phyloP scores from a whole-genome alignment of 2,888 invertebrate genomes.

The Hyposoter dolosus region DNA sequence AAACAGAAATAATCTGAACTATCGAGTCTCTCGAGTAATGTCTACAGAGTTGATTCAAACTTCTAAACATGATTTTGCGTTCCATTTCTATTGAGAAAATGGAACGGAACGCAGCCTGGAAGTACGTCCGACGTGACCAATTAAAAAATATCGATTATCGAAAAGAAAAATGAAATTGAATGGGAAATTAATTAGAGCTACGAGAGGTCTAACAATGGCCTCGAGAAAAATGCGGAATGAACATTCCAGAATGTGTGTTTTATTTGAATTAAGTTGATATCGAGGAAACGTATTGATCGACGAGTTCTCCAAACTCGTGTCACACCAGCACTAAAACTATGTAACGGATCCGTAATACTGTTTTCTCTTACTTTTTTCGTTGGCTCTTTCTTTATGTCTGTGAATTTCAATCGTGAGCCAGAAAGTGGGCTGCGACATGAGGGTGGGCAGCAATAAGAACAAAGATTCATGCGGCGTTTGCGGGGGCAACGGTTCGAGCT shows the following conservation, averaged over 20 bases:
- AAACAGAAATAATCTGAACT: too few relatives aligned
- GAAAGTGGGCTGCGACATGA: conserved; percentile 96
- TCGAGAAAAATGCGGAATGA: neutral
- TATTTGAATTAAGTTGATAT: conserved; percentile 11
- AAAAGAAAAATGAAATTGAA: neutral
- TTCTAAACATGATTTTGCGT: neutral
- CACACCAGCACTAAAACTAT: conserved; percentile 10
- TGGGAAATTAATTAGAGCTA: neutral
- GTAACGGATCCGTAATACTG: conserved; percentile 12
- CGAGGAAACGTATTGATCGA: neutral
- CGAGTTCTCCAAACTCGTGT: neutral
- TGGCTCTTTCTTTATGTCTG: conserved; percentile 18
- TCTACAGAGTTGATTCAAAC: neutral
- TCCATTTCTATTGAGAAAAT: neutral
- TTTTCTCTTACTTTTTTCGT: conserved; percentile 54
- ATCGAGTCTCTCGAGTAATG: neutral
- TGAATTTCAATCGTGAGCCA: conserved; percentile 85
- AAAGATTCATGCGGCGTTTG: conserved; percentile 96
- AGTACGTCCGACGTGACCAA: neutral
- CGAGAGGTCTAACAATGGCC: neutral
- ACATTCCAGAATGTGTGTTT: neutral
- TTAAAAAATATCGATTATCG: neutral
- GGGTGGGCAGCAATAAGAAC: conserved; percentile 93
- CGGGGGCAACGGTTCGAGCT: conserved; percentile 95
- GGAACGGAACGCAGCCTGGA: neutral